Conservation (phyloP, 2,797 vertebrate genomes). For the Phalloptychus januarius region DNA sequence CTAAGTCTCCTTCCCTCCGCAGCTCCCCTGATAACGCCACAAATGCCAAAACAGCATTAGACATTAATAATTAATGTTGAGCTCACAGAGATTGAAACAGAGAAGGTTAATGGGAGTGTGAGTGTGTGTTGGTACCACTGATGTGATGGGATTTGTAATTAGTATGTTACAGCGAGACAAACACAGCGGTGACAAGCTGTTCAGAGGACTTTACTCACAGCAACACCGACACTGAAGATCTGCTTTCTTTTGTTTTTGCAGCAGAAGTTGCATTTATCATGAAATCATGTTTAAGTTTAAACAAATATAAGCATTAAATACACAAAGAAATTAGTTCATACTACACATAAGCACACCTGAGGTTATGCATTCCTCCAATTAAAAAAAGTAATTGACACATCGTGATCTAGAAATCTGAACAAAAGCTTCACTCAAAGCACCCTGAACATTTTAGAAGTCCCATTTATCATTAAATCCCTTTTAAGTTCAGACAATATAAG, state of each 20-base stretch:
- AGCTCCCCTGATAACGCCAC: slow-evolving; percentile 51
- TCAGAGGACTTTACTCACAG: slow-evolving; percentile 10
- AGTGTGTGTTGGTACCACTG: slow-evolving; percentile 14
- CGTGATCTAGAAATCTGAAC: background rate
- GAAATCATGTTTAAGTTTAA: background rate
- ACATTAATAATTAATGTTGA: slow-evolving; percentile 69
- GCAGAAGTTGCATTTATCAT: background rate
- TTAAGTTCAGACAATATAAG: too few relatives aligned
- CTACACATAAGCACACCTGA: background rate
- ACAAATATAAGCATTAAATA: background rate
- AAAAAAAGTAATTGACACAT: background rate
- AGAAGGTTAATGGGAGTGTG: slow-evolving; percentile 21
- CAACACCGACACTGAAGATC: background rate
- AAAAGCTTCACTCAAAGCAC: too few relatives aligned
- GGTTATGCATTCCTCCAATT: background rate
- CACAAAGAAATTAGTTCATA: background rate
- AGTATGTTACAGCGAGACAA: slow-evolving; percentile 14
- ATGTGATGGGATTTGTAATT: slow-evolving; percentile 27
- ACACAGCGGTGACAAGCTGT: slow-evolving; percentile 13
- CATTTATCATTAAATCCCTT: too few relatives aligned
- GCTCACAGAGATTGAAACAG: slow-evolving; percentile 36
- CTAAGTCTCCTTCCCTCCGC: slow-evolving; percentile 54
- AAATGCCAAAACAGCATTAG: slow-evolving; percentile 63
- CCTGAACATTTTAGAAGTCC: too few relatives aligned
- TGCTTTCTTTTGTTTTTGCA: background rate